Conservation (phyloP, 2,888 invertebrate species). For the Hypomecis atomaria region DNA sequence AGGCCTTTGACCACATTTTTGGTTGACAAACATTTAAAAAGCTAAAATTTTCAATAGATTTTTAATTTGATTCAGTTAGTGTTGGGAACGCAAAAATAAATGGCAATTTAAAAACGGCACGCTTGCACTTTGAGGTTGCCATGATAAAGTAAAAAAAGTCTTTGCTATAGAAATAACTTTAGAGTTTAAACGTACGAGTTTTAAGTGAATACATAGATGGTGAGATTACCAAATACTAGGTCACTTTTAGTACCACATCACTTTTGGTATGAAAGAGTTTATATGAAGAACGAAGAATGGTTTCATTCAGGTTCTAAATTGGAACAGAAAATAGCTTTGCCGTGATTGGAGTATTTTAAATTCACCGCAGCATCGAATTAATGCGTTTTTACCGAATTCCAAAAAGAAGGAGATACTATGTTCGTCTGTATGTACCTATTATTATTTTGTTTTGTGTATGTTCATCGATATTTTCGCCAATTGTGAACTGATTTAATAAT, state of each 20-base stretch:
- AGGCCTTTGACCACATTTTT: neutral
- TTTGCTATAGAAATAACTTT: conserved; percentile 17
- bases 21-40: neutral
- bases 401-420: too few relatives aligned
- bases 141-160: neutral
- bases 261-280: conserved; percentile 5
- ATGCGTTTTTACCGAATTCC: too few relatives aligned
- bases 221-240: conserved; percentile 8
- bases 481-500: too few relatives aligned
- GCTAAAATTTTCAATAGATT: conserved; percentile 34
- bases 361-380: too few relatives aligned
- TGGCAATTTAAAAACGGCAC: conserved; percentile 54
- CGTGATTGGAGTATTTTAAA: too few relatives aligned
- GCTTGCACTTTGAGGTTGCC: conserved; percentile 43
- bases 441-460: too few relatives aligned
- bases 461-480: too few relatives aligned
- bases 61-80: conserved; percentile 54
- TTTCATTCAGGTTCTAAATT: neutral
- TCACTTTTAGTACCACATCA: neutral
- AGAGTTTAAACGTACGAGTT: conserved; percentile 1
- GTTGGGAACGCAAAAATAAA: conserved; percentile 54
- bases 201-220: conserved; percentile 5
- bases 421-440: too few relatives aligned
- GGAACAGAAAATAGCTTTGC: neutral
- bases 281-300: neutral